These are phyloP conservation scores for Chymomyza amoena DNA, from an alignment of 2,888 invertebrate genomes.

Conservation along the genomic window DNA sequence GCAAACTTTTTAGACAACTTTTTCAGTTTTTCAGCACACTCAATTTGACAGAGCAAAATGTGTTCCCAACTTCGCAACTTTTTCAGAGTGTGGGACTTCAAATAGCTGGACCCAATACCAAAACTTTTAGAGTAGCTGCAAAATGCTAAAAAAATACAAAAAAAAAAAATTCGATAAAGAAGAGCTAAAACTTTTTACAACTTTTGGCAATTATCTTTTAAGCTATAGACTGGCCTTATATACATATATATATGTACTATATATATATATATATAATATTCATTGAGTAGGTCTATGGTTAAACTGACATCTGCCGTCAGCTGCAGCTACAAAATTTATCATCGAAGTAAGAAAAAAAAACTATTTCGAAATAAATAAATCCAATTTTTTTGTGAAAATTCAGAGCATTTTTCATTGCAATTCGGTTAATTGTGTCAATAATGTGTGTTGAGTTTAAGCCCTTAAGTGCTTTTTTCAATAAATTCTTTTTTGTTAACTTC, in stretches of 20 bases:
- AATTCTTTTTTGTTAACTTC: not conserved
- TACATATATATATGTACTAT: not conserved
- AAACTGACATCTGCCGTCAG: not conserved
- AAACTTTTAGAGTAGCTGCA: slow-evolving; percentile 8
- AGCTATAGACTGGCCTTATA: slow-evolving; percentile 42
- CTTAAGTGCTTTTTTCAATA: slow-evolving; percentile 51
- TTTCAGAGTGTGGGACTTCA: slow-evolving; percentile 8
- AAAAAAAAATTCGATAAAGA: slow-evolving; percentile 8
- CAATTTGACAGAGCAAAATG: slow-evolving; percentile 72
- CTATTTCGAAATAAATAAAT: not conserved
- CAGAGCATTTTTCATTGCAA: not conserved
- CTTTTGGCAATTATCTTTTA: slow-evolving; percentile 74
- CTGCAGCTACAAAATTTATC: not conserved
- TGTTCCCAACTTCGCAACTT: slow-evolving; percentile 68
- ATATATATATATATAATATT: not conserved
- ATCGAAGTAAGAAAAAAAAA: not conserved
- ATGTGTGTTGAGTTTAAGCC: slow-evolving; percentile 48
- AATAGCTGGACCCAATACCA: not conserved
- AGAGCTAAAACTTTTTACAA: slow-evolving; percentile 60
- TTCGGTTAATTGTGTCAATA: slow-evolving; percentile 49
- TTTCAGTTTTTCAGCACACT: slow-evolving; percentile 64
- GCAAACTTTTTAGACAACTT: slow-evolving; percentile 43
- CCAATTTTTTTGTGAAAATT: not conserved
- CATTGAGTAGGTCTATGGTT: not conserved
- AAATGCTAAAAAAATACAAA: not conserved